Evolutionary conservation across 2,113 vertebrate genomes (phyloP).

Genomic region (Erythrocercus mccallii): DNA sequence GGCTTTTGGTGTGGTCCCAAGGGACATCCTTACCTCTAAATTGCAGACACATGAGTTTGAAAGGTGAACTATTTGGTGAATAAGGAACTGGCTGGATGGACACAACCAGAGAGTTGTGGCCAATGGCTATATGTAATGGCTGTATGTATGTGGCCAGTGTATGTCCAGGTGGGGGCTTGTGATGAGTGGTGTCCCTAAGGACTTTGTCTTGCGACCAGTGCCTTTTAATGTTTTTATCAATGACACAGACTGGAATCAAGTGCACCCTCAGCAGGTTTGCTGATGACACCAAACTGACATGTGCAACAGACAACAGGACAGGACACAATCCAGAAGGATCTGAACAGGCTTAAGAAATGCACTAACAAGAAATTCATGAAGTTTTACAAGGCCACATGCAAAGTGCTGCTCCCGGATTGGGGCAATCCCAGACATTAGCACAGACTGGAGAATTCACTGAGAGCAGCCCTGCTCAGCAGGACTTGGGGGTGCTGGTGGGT

Average conservation of each 20-base stretch:
- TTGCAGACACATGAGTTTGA: background rate
- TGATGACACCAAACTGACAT: background rate
- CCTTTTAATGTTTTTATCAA: background rate
- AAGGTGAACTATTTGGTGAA: rapidly evolving
- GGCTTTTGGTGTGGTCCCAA: background rate
- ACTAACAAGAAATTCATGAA: background rate
- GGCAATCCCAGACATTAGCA: background rate
- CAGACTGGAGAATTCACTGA: background rate
- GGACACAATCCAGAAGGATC: background rate
- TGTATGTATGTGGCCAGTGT: no score
- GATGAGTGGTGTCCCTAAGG: no score
- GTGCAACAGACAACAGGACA: background rate
- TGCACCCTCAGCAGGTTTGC: background rate
- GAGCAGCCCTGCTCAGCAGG: background rate
- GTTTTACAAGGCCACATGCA: background rate
- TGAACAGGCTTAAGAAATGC: background rate
- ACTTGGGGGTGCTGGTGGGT: background rate
- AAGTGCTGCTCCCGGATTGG: background rate
- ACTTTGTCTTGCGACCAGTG: rapidly evolving
- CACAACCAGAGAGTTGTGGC: background rate
- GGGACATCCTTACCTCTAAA: background rate
- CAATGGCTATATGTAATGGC: background rate
- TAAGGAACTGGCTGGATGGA: background rate
- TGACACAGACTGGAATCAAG: background rate
- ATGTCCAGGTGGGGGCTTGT: background rate